phyloP scores from a whole-genome alignment of 2,113 vertebrate species.

The Otus sunia region DNA sequence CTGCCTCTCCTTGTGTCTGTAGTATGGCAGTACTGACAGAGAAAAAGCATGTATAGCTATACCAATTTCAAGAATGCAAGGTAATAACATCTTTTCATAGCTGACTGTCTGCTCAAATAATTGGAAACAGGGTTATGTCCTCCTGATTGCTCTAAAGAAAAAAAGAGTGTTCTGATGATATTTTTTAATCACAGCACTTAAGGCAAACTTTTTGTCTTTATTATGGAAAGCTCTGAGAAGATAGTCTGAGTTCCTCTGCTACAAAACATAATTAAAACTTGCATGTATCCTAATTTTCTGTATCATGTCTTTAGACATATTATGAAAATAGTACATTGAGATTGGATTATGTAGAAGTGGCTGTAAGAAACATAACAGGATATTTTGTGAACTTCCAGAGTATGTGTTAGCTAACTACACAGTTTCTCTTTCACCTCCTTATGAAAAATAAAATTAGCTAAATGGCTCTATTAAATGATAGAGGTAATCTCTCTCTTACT shows the following conservation, averaged over 20 bases:
- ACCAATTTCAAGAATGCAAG: constrained; percentile 13
- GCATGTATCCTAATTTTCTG: not conserved
- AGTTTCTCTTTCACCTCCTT: not conserved
- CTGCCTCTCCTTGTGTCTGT: not conserved
- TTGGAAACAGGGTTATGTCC: not conserved
- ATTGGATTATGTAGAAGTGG: not conserved
- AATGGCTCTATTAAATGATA: not conserved
- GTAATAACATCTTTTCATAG: constrained; percentile 1
- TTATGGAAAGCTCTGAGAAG: not conserved
- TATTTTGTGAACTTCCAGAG: not conserved
- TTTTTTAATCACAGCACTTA: not conserved
- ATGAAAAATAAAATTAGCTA: constrained; percentile 10
- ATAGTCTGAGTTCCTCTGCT: not conserved
- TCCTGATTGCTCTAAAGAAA: constrained; percentile 3
- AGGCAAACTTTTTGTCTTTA: not conserved
- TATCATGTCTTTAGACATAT: not conserved
- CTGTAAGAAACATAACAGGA: not conserved
- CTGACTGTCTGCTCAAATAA: constrained; percentile 34
- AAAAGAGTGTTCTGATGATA: not conserved
- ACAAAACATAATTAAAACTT: not conserved
- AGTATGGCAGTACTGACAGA: not conserved
- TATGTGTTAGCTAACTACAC: not conserved
- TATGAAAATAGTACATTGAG: not conserved
- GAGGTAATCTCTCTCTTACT: not conserved
- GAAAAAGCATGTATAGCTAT: not conserved